A percentile compares a stretch with the other conserved stretches of the same genome.
These are phyloP conservation scores for Xylota segnis DNA, from an alignment of 2,888 invertebrate species.

Conservation along the genomic window DNA sequence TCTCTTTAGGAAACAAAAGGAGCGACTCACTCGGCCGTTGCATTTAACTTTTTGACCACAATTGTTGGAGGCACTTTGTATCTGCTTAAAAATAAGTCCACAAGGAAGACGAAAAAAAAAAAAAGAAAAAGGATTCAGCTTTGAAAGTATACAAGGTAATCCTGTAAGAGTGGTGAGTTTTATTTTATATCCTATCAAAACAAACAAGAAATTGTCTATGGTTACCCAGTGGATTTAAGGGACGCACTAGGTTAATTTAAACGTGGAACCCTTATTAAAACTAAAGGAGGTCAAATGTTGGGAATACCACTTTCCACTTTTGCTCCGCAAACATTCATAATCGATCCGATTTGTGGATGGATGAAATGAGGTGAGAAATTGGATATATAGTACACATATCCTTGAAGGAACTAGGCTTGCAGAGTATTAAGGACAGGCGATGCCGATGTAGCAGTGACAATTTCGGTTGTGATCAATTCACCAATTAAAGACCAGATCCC, in stretches of 20 bases:
- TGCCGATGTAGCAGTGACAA: no score
- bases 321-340: no score
- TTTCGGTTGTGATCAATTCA: no score
- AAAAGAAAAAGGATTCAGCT: not conserved
- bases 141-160: not conserved
- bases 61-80: not conserved
- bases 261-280: not conserved
- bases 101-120: no score
- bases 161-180: conserved; percentile 3
- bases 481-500: no score
- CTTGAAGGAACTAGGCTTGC: no score
- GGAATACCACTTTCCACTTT: no score
- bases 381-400: no score
- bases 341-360: no score
- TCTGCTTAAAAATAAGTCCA: not conserved
- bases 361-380: not conserved
- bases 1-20: not conserved
- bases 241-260: not conserved
- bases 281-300: not conserved
- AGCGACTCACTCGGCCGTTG: conserved; percentile 3
- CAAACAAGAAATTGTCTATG: not conserved
- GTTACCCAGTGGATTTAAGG: not conserved
- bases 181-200: conserved; percentile 1
- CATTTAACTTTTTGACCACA: conserved; percentile 26
- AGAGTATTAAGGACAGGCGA: no score